Conservation (phyloP, 1,140 invertebrate species). For the Rhagoletis pomonella region DNA sequence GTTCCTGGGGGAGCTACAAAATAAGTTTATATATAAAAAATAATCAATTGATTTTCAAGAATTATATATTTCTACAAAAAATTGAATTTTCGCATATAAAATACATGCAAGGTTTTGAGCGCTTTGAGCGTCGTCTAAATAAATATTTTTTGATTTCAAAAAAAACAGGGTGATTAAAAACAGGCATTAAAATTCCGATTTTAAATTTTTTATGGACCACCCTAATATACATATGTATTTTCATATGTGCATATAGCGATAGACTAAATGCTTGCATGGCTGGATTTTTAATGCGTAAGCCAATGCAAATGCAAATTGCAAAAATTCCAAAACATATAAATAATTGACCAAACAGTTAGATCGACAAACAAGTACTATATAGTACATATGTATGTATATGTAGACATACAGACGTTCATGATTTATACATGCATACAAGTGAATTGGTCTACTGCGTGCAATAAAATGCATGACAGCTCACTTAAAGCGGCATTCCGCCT, state of each 20-base stretch:
- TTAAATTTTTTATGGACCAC: too few species aligned
- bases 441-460: conserved; percentile 45
- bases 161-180: too few species aligned
- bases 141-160: too few species aligned
- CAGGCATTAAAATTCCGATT: too few species aligned
- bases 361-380: neutral
- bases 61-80: too few species aligned
- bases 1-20: too few species aligned
- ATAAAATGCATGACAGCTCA: conserved; percentile 26
- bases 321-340: conserved; percentile 13
- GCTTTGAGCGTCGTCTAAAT: too few species aligned
- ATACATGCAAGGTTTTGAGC: too few species aligned
- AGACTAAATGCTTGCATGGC: conserved; percentile 28
- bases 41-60: too few species aligned
- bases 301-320: conserved; percentile 31
- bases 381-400: neutral
- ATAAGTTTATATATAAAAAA: too few species aligned
- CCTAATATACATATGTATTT: too few species aligned
- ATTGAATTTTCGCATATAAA: too few species aligned
- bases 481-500: conserved; percentile 32
- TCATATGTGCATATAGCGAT: neutral
- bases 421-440: neutral
- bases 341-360: conserved; percentile 24
- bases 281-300: conserved; percentile 27
- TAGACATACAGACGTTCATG: neutral